Evolutionary conservation across 2,888 invertebrate species (phyloP), one percentile per base, ranked within the genome.

Genomic region (Macrosoma leucophasiata): DNA sequence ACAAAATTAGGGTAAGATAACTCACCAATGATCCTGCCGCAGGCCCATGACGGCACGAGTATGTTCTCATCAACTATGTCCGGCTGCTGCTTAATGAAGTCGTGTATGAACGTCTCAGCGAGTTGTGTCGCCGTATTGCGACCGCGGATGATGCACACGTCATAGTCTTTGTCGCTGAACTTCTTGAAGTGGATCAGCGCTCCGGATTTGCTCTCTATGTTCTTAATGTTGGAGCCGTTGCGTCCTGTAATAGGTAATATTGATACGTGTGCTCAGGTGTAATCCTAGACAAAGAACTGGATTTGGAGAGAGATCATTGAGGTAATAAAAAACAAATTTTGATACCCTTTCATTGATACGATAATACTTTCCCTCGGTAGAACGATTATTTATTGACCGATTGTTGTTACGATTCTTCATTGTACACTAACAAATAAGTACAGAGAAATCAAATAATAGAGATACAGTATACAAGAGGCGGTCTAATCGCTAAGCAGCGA

Each of bases 91-190:
- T 89, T 87, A 1, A 93, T 85, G 36, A 90, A 87, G 43, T 90
- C 90, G 6, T 88, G 84, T 5, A 96, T 86, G 52, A 52, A 33
- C 0, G 86, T 84, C 55, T 94, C 91, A 0, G 96, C 96, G 11
- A 89, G 70, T 43, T 88, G 87, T 1, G 92, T 89, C 23, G 88
- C 84, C 38, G 91, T 89, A 0, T 77, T 70, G 1, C 85, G 76
- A 0, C 96, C 96, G 31, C 86, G 78, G 41, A 97, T 91, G 7
- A 89, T 73, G 55, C 94, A 93, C 5, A 89, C 82, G 45, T 91
- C 82, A 19, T 86, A 86, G 23, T 87, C 87, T 35, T 87, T 86
- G 41, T 89, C 88, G 24, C 82, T 75, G 32, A 77, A 76, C 59
- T 75, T 74, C 48, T 75, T 76, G 48, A 76, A 87, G 57, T 76